Percentiles rank a stretch among this genome's conserved stretches.
Evolutionary conservation across 53 echinoderm and acorn worm genomes (phyloP).

Genomic region (Temnopleurus reevesii): DNA sequence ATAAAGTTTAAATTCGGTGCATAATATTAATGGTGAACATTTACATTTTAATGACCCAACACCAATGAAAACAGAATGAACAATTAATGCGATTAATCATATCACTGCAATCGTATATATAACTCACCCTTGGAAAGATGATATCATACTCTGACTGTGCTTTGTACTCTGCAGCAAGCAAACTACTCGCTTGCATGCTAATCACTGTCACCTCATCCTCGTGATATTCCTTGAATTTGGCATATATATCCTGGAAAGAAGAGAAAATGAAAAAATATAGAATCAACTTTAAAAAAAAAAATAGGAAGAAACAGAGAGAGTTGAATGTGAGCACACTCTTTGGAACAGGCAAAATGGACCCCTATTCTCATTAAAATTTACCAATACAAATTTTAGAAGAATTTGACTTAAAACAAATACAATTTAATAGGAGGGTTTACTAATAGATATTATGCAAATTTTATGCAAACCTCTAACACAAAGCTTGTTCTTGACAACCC

Average conservation of each 20-base stretch:
- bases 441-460: too few species aligned
- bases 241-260: conserved; percentile 68
- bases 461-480: too few species aligned
- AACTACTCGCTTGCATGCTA: conserved; percentile 77
- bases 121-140: conserved; percentile 83
- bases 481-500: too few species aligned
- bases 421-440: too few species aligned
- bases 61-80: not conserved
- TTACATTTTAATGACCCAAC: not conserved
- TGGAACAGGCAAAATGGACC: too few species aligned
- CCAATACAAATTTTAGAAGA: too few species aligned
- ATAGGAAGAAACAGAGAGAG: too few species aligned
- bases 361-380: too few species aligned
- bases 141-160: conserved; percentile 86
- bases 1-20: too few species aligned
- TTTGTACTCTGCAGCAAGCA: conserved; percentile 66
- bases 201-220: conserved; percentile 81
- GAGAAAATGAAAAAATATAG: not conserved
- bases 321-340: too few species aligned
- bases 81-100: not conserved
- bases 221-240: conserved; percentile 89
- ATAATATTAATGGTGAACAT: too few species aligned
- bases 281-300: not conserved
- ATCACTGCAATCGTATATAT: not conserved
- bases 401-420: too few species aligned